phyloP scores from a whole-genome alignment of 2,113 vertebrate genomes.

The human (Homo sapiens) region DNA sequence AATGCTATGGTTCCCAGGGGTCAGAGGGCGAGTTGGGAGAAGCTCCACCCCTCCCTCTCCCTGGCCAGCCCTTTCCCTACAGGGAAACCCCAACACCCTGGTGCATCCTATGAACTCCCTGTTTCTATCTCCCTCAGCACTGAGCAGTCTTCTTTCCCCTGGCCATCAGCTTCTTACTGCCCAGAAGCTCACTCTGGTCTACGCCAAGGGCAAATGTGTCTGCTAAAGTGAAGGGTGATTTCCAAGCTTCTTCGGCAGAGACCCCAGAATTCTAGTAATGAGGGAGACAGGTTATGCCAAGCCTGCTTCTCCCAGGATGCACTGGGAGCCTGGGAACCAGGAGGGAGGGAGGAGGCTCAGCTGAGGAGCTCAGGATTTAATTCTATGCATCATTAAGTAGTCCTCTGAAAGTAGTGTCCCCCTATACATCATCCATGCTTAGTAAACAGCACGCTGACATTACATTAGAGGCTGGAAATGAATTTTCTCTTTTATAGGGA shows the following conservation, averaged over 20 bases:
- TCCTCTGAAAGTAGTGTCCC: slow-evolving; percentile 96
- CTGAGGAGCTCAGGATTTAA: slow-evolving; percentile 96
- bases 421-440: slow-evolving; percentile 99
- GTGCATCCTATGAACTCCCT: fast-evolving
- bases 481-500: slow-evolving; percentile 97
- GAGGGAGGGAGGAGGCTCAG: slow-evolving; percentile 91
- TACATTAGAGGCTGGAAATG: slow-evolving; percentile 99
- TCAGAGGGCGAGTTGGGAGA: background rate
- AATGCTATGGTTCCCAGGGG: background rate
- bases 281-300: slow-evolving; percentile 69
- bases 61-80: background rate
- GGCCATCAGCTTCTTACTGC: background rate
- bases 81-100: background rate
- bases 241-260: slow-evolving; percentile 30
- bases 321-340: slow-evolving; percentile 81
- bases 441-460: slow-evolving; percentile 98
- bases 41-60: background rate
- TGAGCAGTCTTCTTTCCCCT: background rate
- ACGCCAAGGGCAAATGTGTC: background rate
- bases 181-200: background rate
- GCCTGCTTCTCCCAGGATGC: slow-evolving; percentile 74
- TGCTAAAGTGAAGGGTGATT: background rate
- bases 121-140: background rate
- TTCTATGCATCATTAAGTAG: slow-evolving; percentile 99
- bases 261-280: slow-evolving; percentile 32